A percentile compares a stretch with the other conserved stretches of the same genome.
These are phyloP conservation scores for Leucozona laternaria DNA, from an alignment of 2,888 invertebrate species.

Conservation along the genomic window DNA sequence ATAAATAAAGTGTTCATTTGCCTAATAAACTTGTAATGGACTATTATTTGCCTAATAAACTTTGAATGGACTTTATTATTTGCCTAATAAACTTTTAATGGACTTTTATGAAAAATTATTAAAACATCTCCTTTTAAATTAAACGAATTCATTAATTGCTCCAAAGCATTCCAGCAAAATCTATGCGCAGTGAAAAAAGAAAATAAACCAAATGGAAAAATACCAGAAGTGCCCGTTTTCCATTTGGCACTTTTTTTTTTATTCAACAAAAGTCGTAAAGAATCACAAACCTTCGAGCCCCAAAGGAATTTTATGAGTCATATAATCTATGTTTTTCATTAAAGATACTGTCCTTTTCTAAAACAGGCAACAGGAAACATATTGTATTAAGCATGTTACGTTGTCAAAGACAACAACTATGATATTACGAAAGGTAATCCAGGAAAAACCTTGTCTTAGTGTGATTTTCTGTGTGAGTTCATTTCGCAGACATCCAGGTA, in stretches of 20 bases:
- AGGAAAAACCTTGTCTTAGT: background rate
- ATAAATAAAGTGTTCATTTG: too few relatives aligned
- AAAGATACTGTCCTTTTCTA: too few relatives aligned
- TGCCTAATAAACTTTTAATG: too few relatives aligned
- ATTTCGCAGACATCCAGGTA: background rate
- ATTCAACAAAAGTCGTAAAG: background rate
- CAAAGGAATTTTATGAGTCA: background rate
- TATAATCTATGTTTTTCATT: background rate
- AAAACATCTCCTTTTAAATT: too few relatives aligned
- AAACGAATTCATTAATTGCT: background rate
- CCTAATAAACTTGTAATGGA: too few relatives aligned
- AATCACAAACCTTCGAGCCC: too few relatives aligned
- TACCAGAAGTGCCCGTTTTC: too few relatives aligned
- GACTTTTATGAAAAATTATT: too few relatives aligned
- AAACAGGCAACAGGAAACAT: too few relatives aligned
- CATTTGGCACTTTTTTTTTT: background rate
- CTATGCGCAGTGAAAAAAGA: background rate
- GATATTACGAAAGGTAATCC: background rate
- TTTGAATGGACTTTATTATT: too few relatives aligned
- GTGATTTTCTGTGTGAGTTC: background rate
- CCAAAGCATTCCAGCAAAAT: background rate
- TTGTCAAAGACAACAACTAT: background rate
- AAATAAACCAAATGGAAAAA: background rate
- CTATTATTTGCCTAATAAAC: too few relatives aligned
- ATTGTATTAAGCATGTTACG: too few relatives aligned